Base-by-base conservation (phyloP, 2,113 vertebrate genomes). In the Podarcis muralis region DNA sequence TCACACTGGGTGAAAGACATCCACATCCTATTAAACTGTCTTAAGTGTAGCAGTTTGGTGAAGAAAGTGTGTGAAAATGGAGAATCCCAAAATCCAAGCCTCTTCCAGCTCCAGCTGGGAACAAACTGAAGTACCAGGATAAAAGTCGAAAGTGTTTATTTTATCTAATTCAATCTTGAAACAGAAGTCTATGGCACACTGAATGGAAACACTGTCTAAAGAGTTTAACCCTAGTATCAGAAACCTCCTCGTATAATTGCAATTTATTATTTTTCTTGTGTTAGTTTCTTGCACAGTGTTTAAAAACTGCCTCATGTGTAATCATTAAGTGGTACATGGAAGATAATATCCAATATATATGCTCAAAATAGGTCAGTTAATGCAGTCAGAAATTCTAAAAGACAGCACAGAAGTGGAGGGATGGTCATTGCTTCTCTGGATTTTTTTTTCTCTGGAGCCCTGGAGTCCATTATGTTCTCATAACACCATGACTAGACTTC, bases 341-440 rank as follows among this genome's bases (percentile, higher is more conserved):
- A 78, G 13, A 87, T 40, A 20, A 53, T 87, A 89, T 92, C 89
- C 59, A 87, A 37, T 91, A 35, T 77, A 85, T 5, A 92, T 89
- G 22, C 75, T 66, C 59, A 83, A 89, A 85, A 83, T 86, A 83
- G 40, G 81, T 68, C 40, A 80, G 76, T 86, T 90, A 88, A 81
- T 78, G 88, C 91, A 84, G 62, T 87, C 3, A 25, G 89, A 13
- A 69, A 53, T 78, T 84, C 12, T 32, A 90, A 1, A 84, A 89
- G n/a, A 7, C 27, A 27, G 90, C 88, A 66, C 6, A 90, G 69
- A 57, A 87, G 82, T 1, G 83, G 75, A 15, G 82, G 23, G 20
- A 75, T 62, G 87, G 86, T 5, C 6, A 68, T 0, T 72, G 15
- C 59, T 71, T 35, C 40, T 78, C 30, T 43, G 27, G 30, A 76